Percentiles rank a stretch among this genome's conserved stretches.
Evolutionary conservation across 2,888 invertebrate species (phyloP).

Genomic region (Esperia sulphurella): DNA sequence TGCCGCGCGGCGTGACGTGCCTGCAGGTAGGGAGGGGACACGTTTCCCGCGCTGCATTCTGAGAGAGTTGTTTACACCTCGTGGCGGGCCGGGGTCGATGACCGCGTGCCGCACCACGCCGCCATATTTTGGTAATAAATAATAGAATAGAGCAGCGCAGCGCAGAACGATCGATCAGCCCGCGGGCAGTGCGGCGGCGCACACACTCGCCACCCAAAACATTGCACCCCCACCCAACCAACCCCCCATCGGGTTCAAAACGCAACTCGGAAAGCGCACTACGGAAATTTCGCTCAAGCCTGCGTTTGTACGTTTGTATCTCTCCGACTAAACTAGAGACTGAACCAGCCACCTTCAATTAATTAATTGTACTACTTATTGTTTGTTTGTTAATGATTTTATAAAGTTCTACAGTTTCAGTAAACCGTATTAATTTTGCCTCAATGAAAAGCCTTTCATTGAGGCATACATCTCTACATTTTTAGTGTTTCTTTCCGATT

Average conservation of each 20-base stretch:
- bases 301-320: too few relatives aligned
- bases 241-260: conserved; percentile 15
- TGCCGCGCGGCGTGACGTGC: conserved; percentile 11
- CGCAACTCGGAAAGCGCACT: conserved; percentile 19
- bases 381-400: too few relatives aligned
- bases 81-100: conserved; percentile 49
- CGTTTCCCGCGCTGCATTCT: conserved; percentile 61
- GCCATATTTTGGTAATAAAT: conserved; percentile 75
- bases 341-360: too few relatives aligned
- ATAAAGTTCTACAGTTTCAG: too few relatives aligned
- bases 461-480: too few relatives aligned
- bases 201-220: conserved; percentile 49
- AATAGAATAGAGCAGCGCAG: conserved; percentile 66
- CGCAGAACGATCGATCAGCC: conserved; percentile 63
- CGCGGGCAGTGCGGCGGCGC: conserved; percentile 64
- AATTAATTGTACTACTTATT: too few relatives aligned
- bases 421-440: too few relatives aligned
- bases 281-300: conserved; percentile 5
- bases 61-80: conserved; percentile 57
- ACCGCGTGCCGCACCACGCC: conserved; percentile 65
- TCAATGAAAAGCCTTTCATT: too few relatives aligned
- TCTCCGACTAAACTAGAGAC: too few relatives aligned
- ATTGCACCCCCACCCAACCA: conserved; percentile 43
- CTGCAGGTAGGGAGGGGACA: conserved; percentile 39
- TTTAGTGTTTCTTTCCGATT: too few relatives aligned